Percentiles rank a stretch among this genome's conserved stretches.
phyloP scores from a whole-genome alignment of 2,888 invertebrate species.

The Ophion obscuratus region DNA sequence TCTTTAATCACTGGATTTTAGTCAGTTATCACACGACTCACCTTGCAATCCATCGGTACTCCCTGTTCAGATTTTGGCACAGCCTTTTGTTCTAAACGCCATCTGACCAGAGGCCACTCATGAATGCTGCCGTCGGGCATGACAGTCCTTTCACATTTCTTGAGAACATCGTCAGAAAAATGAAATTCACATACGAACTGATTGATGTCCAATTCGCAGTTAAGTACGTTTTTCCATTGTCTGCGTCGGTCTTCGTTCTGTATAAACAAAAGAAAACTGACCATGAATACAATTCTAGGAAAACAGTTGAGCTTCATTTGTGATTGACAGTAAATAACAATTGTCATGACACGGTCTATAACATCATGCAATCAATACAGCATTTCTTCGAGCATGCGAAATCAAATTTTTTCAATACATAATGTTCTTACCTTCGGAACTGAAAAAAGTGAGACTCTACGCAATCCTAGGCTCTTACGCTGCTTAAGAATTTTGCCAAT shows the following conservation, averaged over 20 bases:
- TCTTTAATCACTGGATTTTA: no score
- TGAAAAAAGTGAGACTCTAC: neutral
- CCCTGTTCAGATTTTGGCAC: no score
- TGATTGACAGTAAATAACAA: no score
- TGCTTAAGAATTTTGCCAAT: neutral
- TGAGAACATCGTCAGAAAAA: neutral
- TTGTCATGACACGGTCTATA: no score
- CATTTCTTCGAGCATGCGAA: neutral
- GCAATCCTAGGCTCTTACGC: constrained; percentile 9
- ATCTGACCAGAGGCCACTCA: constrained; percentile 4
- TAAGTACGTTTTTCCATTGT: neutral
- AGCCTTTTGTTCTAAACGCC: neutral
- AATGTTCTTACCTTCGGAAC: neutral
- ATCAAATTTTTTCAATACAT: no score
- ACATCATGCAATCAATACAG: no score
- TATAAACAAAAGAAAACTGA: no score
- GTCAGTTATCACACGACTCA: no score
- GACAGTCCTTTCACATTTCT: neutral
- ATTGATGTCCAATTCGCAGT: neutral
- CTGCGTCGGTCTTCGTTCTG: neutral
- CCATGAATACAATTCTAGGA: no score
- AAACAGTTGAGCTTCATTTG: no score
- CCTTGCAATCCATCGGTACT: no score
- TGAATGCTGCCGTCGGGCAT: neutral
- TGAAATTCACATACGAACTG: constrained; percentile 3